Percentiles rank a stretch among this genome's conserved stretches.
phyloP scores from a whole-genome alignment of 1,140 invertebrate species.

The Cydia strobilella region DNA sequence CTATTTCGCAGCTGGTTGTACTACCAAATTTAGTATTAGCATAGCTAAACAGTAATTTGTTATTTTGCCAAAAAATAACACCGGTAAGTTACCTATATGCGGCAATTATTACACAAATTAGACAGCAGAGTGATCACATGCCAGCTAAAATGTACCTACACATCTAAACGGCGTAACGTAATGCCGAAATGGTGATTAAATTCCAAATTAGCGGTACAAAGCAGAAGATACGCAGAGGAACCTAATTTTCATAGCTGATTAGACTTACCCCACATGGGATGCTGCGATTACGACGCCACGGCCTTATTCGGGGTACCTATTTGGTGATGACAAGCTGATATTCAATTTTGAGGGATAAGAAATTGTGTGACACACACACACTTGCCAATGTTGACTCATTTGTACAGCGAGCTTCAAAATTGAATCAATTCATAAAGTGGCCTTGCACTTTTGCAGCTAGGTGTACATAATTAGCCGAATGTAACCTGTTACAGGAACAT shows the following conservation, averaged over 20 bases:
- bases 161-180: slow-evolving; percentile 54
- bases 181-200: slow-evolving; percentile 79
- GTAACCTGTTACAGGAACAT: too few species aligned
- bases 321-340: slow-evolving; percentile 1
- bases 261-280: slow-evolving; percentile 74
- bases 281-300: slow-evolving; percentile 59
- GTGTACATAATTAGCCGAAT: too few species aligned
- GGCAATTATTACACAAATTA: slow-evolving; percentile 51
- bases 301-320: slow-evolving; percentile 54
- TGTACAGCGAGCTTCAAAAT: too few species aligned
- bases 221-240: slow-evolving; percentile 74
- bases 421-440: too few species aligned
- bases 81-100: slow-evolving; percentile 33
- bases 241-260: slow-evolving; percentile 80
- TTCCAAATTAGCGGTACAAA: slow-evolving; percentile 72
- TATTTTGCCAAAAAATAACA: background rate
- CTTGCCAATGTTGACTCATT: background rate
- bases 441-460: too few species aligned
- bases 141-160: slow-evolving; percentile 9
- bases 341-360: background rate
- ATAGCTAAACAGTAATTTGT: background rate
- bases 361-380: background rate
- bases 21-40: background rate
- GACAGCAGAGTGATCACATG: slow-evolving; percentile 60
- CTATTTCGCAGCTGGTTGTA: too few species aligned